Base-by-base conservation (phyloP, 2,888 invertebrate genomes). In the Amphipoea oculea region DNA sequence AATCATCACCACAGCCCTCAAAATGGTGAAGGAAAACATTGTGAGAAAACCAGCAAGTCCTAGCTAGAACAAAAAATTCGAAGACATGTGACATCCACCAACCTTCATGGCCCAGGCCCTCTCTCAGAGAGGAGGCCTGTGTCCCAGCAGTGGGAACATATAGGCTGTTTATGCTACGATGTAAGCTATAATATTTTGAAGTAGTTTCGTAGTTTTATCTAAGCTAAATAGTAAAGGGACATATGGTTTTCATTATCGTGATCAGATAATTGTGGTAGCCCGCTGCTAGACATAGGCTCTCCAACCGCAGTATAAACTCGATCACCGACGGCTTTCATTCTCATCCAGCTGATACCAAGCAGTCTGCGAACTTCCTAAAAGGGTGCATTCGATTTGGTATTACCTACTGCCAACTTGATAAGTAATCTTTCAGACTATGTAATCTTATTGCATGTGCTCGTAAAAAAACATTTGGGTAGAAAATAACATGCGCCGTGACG, bases 401-500 rank as follows among this genome's bases (percentile, higher is more conserved):
- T 54, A n/a, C n/a, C n/a, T n/a, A 36, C 36, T 76, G 62, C 17
- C 14, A 57, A 17, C 36, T 36, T 54, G 29, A 29, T 57, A 40
- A n/a, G 40, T 45, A 77, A 45, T 60, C 4, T 51, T 79, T 65
- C 40, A 65, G 3, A 54, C 4, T 14, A 4, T 70, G 36, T 36
- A 14, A 67, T 29, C 2, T 23, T 48, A 23, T 42, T 51, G 20
- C 29, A 45, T 54, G 23, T 23, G 3, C 42, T 81, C 36, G 63
- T 62, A 54, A 60, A 54, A 69, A 11, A 66, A 71, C 63, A 54
- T 72, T 63, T 62, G 5, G n/a, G n/a, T 17, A n/a, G 17, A 57
- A 40, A 54, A 54, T 7, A 54, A 66, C 14, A 12, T 23, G 48
- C 17, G 40, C n/a, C 0, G 36, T 75, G 23, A 48, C 40, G 57